These are phyloP conservation scores for Tenebrosternarchus preto DNA, from an alignment of 2,113 vertebrate species.

Conservation along the genomic window DNA sequence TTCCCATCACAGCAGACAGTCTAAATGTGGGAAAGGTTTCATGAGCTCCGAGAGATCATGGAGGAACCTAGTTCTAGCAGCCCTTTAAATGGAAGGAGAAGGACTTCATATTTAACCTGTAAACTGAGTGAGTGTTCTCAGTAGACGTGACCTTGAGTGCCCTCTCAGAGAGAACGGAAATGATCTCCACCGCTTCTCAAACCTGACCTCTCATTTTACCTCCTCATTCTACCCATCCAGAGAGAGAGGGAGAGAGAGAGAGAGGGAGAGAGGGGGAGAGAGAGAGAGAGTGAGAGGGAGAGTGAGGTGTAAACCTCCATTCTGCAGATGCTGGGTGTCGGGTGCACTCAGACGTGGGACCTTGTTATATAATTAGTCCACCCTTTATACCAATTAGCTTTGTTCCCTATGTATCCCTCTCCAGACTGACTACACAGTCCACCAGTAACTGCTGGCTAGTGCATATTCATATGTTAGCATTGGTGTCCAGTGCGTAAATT, in stretches of 20 bases:
- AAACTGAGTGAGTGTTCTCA: conserved; percentile 42
- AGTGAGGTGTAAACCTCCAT: conserved; percentile 45
- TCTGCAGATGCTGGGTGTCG: conserved; percentile 49
- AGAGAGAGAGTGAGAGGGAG: not conserved
- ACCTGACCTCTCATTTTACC: conserved; percentile 10
- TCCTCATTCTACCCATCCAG: conserved; percentile 19
- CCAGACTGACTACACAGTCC: conserved; percentile 20
- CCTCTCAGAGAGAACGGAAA: conserved; percentile 40
- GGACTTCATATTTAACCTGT: not conserved
- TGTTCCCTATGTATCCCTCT: conserved; percentile 12
- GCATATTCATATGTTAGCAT: not conserved
- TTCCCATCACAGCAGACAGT: no score
- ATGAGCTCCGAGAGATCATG: no score
- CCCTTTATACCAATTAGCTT: conserved; percentile 54
- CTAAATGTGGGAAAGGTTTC: no score
- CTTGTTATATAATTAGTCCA: conserved; percentile 50
- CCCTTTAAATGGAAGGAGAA: no score
- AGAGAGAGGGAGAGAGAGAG: not conserved
- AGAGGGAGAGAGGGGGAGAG: not conserved
- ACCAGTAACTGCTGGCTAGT: conserved; percentile 8
- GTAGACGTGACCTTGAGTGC: conserved; percentile 45
- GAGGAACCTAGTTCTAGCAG: no score
- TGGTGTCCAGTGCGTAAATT: no score
- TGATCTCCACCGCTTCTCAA: conserved; percentile 44
- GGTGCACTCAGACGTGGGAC: conserved; percentile 39